phyloP scores from a whole-genome alignment of 2,888 invertebrate species.

The Calliphora vomitoria region DNA sequence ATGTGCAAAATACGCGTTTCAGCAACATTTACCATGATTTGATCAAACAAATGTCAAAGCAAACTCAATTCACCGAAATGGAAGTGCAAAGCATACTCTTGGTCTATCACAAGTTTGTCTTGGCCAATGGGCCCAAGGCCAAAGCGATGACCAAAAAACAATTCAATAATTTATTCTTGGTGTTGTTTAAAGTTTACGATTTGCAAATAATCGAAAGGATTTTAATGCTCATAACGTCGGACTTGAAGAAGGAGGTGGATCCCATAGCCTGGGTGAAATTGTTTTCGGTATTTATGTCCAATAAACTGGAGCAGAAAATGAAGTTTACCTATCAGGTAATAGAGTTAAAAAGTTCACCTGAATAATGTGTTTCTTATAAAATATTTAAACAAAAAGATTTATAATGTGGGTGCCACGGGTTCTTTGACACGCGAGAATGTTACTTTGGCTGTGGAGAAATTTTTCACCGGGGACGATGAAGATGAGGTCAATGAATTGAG shows the following conservation, averaged over 20 bases:
- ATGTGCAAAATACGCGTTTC: conserved; percentile 88
- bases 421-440: conserved; percentile 89
- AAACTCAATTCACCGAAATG: conserved; percentile 86
- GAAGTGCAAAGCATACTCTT: conserved; percentile 87
- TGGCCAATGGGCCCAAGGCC: conserved; percentile 83
- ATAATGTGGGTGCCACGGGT: conserved; percentile 89
- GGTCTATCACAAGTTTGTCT: conserved; percentile 85
- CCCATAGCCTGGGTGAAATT: conserved; percentile 89
- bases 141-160: conserved; percentile 85
- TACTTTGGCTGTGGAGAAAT: conserved; percentile 84
- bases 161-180: conserved; percentile 87
- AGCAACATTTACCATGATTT: conserved; percentile 86
- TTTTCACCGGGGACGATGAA: conserved; percentile 86
- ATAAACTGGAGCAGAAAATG: conserved; percentile 88
- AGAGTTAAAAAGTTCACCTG: conserved; percentile 13
- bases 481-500: conserved; percentile 90
- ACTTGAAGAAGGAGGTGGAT: conserved; percentile 82
- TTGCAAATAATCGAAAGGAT: conserved; percentile 88
- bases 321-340: conserved; percentile 87
- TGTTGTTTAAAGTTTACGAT: conserved; percentile 90
- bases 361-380: neutral
- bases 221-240: conserved; percentile 87
- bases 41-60: conserved; percentile 86
- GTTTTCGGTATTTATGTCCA: conserved; percentile 89
- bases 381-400: conserved; percentile 81